Base-by-base conservation (phyloP, 1,140 invertebrate genomes). In the Panulirus ornatus region DNA sequence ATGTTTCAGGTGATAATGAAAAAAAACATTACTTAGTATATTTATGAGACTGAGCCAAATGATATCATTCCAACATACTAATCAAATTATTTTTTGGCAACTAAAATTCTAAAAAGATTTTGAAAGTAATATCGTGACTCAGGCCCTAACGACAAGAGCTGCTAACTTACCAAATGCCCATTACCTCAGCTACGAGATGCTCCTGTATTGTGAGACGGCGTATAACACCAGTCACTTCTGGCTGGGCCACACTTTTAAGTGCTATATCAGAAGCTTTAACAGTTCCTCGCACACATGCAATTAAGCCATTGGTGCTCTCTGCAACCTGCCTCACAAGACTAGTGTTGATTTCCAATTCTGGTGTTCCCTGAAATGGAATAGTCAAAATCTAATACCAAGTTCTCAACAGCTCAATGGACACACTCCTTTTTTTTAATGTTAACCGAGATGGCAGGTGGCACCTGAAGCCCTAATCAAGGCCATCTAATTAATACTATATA, bases 101-200 rank as follows among this genome's bases (percentile, higher is more conserved):
- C n/a, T n/a, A n/a, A n/a, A n/a, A n/a, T n/a, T n/a, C n/a, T n/a
- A n/a, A n/a, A n/a, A n/a, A n/a, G n/a, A n/a, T n/a, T n/a, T n/a
- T n/a, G n/a, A n/a, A n/a, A n/a, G n/a, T n/a, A n/a, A n/a, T n/a
- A n/a, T n/a, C n/a, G n/a, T n/a, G n/a, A n/a, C n/a, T n/a, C n/a
- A n/a, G n/a, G n/a, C n/a, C n/a, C n/a, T n/a, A n/a, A n/a, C n/a
- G n/a, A n/a, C n/a, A n/a, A n/a, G n/a, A n/a, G n/a, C n/a, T n/a
- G n/a, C n/a, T 58, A 22, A 30, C 89, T 51, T 66, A 91, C 90
- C 90, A 91, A 16, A 91, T 70, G 3, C 90, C 90, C 84, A 91
- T 87, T 9, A 91, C 84, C 36, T 91, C 84, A 14, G 78, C 76
- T 3, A 81, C 81, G 40, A 91, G 84, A 27, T 91, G 90, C 42